Evolutionary conservation across 2,888 invertebrate species (phyloP), one percentile per base, ranked within the genome.

Genomic region (Caenorhabditis sinica): DNA sequence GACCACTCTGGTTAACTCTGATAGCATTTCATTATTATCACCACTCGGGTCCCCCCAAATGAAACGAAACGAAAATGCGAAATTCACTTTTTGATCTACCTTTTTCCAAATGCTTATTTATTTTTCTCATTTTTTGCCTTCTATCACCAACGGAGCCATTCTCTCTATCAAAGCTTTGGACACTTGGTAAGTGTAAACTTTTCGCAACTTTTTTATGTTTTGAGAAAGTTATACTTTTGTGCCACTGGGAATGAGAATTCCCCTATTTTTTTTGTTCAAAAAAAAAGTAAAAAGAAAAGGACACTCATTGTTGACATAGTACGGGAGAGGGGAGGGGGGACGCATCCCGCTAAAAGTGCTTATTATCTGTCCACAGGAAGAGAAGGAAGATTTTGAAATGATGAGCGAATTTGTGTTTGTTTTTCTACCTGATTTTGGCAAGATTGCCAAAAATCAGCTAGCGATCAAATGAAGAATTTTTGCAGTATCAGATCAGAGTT

Each of bases 271-370:
- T 40, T 11, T 40, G 6, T 40, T 25, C 2, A 20, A 33, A 20
- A 9, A 25, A 63, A 63, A 43, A 63, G 40, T 36, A 28, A 28
- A n/a, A 25, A 56, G 20, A 56, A 9, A 23, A 53, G 51, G 51
- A 33, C 23, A 43, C 23, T 30, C 6, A 33, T 23, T 74, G 40
- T 74, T 63, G 25, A 53, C 74, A 63, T 45, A 63, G 51, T 61
- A 11, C 40, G 40, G 40, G 33, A 36, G n/a, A n/a, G n/a, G n/a
- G n/a, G 40, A n/a, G 45, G n/a, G 45, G 45, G 45, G 49, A 23
- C 51, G 74, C n/a, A n/a, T 60, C 45, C 60, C 74, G 63, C 28
- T 74, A 74, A 74, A 74, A 74, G 74, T 74, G 74, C 74, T 74
- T 74, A 74, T 74, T 74, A 74, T 74, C 74, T 74, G 74, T 74